Evolutionary conservation across 2,113 vertebrate genomes (phyloP).

Genomic region (Progne subis): DNA sequence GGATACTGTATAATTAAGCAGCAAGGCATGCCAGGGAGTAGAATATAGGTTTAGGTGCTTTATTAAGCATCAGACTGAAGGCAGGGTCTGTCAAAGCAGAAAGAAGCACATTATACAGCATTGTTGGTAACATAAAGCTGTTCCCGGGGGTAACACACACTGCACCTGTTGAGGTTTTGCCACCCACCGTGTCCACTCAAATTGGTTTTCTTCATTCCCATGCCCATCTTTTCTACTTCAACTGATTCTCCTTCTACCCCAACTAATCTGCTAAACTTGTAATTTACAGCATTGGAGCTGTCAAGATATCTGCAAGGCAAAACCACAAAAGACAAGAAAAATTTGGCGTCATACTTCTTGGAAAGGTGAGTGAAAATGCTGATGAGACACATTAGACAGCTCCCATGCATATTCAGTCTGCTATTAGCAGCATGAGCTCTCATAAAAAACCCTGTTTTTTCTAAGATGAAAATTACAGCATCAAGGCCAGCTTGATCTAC

Average conservation of each 20-base stretch:
- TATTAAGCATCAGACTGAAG: slow-evolving; percentile 57
- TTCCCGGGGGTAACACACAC: slow-evolving; percentile 37
- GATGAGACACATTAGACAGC: not conserved
- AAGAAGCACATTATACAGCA: not conserved
- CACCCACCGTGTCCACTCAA: slow-evolving; percentile 9
- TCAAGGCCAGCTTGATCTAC: not conserved
- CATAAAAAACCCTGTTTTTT: not conserved
- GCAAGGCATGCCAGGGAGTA: slow-evolving; percentile 49
- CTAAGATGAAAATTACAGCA: slow-evolving; percentile 6
- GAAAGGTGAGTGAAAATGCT: not conserved
- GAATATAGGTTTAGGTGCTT: slow-evolving; percentile 52
- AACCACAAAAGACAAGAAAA: not conserved
- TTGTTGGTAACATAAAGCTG: slow-evolving; percentile 9
- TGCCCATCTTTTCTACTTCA: not conserved
- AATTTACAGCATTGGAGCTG: not conserved
- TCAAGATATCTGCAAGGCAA: not conserved
- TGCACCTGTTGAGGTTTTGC: slow-evolving; percentile 47
- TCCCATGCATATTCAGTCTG: not conserved
- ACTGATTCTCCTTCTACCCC: not conserved
- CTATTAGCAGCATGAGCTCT: not conserved
- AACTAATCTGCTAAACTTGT: not conserved
- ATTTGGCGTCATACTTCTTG: not conserved
- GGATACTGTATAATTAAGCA: slow-evolving; percentile 66
- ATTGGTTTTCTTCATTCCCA: not conserved
- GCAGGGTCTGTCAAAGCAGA: not conserved